These are phyloP conservation scores for Gobionotothen gibberifrons DNA, from an alignment of 2,797 vertebrate species.

Conservation along the genomic window DNA sequence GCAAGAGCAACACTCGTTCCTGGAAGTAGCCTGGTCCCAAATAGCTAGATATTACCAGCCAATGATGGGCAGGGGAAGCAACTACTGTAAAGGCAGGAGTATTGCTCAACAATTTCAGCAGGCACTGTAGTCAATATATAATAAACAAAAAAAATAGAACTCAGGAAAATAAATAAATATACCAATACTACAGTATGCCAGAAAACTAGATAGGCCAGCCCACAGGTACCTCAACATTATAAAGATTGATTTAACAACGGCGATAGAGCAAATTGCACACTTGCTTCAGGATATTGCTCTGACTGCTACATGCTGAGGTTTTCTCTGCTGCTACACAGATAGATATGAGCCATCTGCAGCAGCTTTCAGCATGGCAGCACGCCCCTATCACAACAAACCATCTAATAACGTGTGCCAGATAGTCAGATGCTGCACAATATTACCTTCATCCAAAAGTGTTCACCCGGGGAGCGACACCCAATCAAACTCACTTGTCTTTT, in stretches of 20 bases:
- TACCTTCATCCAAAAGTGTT: conserved; percentile 62
- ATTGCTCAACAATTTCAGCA: too few species aligned
- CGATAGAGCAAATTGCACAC: conserved; percentile 50
- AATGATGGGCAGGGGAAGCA: too few species aligned
- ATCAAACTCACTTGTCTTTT: conserved; percentile 78
- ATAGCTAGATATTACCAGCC: too few species aligned
- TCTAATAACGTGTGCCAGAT: conserved; percentile 60
- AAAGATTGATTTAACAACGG: conserved; percentile 50
- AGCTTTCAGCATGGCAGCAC: conserved; percentile 36
- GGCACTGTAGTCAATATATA: background rate
- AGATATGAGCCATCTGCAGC: conserved; percentile 63
- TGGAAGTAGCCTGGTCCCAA: too few species aligned
- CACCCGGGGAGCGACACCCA: conserved; percentile 66
- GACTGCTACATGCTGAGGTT: conserved; percentile 21
- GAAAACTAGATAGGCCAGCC: conserved; percentile 14
- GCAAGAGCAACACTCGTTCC: too few species aligned
- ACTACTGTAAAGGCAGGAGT: too few species aligned
- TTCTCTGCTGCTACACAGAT: conserved; percentile 30
- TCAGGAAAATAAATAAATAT: conserved; percentile 27
- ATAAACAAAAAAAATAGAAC: conserved; percentile 9
- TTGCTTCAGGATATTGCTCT: conserved; percentile 59
- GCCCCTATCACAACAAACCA: conserved; percentile 55
- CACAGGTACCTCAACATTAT: conserved; percentile 29
- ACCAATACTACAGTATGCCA: background rate
- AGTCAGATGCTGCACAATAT: conserved; percentile 56